A percentile compares a stretch with the other conserved stretches of the same genome.
phyloP scores from a whole-genome alignment of 2,888 invertebrate species.

The Eugnorisma glareosa region DNA sequence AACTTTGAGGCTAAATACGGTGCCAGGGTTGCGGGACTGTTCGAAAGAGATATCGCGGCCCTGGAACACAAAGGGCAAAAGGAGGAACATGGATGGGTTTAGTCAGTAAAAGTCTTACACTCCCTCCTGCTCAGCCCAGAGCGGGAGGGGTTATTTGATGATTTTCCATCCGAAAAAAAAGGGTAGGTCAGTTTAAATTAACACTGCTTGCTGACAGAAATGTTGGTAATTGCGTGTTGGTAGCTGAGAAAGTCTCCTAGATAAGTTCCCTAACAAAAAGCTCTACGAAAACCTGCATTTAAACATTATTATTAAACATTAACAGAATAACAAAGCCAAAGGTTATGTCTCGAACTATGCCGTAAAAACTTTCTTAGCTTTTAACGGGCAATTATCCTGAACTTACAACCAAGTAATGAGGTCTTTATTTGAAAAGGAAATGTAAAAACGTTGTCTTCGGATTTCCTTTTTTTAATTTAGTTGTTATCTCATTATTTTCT shows the following conservation, averaged over 20 bases:
- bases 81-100: too few species aligned
- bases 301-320: constrained; percentile 3
- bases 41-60: too few species aligned
- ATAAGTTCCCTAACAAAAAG: not conserved
- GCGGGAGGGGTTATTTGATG: too few species aligned
- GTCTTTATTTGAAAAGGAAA: constrained; percentile 56
- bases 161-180: too few species aligned
- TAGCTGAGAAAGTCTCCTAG: not conserved
- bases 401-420: constrained; percentile 63
- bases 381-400: constrained; percentile 62
- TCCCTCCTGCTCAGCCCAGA: too few species aligned
- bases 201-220: not conserved
- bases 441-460: constrained; percentile 46
- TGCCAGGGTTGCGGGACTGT: too few species aligned
- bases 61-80: too few species aligned
- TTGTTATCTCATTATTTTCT: constrained; percentile 41
- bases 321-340: constrained; percentile 26
- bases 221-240: not conserved
- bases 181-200: not conserved
- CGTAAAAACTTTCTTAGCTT: constrained; percentile 46
- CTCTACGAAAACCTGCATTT: not conserved
- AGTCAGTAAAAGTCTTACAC: too few species aligned
- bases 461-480: constrained; percentile 33
- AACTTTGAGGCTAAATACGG: not conserved
- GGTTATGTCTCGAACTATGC: constrained; percentile 28